These are phyloP conservation scores for Atta cephalotes DNA, from an alignment of 1,140 invertebrate genomes.

Conservation along the genomic window DNA sequence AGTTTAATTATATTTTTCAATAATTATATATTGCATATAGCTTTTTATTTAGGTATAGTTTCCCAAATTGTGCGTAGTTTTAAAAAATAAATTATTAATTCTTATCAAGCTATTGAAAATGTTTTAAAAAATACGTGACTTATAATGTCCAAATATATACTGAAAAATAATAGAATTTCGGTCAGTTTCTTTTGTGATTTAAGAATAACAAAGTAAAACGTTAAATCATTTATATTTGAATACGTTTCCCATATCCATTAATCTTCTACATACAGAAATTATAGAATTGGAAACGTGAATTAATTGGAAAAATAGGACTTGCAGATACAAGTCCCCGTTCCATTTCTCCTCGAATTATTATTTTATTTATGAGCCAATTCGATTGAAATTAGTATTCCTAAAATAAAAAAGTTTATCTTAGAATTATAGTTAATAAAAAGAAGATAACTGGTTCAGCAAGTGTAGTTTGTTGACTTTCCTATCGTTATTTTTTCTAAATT, in stretches of 20 bases:
- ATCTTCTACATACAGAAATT: constrained; percentile 28
- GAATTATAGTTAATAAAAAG: constrained; percentile 18
- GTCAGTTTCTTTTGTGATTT: neutral
- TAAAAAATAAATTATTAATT: neutral
- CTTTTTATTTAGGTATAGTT: constrained; percentile 19
- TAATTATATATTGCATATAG: constrained; percentile 12
- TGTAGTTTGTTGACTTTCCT: constrained; percentile 6
- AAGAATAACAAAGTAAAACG: neutral
- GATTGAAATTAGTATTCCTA: constrained; percentile 6
- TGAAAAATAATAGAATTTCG: neutral
- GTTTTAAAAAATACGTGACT: neutral
- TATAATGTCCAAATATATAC: neutral
- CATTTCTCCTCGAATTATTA: neutral
- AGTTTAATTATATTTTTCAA: constrained; percentile 22
- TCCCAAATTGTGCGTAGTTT: neutral
- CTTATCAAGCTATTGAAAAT: neutral
- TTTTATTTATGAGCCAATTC: neutral
- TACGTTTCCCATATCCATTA: neutral
- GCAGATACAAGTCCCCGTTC: constrained; percentile 20
- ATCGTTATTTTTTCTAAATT: constrained; percentile 29
- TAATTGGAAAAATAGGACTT: constrained; percentile 51
- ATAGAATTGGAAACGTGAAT: neutral
- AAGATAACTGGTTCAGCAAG: neutral
- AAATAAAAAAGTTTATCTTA: constrained; percentile 22
- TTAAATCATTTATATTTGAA: neutral